Percentiles rank a stretch among this genome's conserved stretches.
Conservation (phyloP, 2,113 vertebrate species). For the Turnix velox region DNA sequence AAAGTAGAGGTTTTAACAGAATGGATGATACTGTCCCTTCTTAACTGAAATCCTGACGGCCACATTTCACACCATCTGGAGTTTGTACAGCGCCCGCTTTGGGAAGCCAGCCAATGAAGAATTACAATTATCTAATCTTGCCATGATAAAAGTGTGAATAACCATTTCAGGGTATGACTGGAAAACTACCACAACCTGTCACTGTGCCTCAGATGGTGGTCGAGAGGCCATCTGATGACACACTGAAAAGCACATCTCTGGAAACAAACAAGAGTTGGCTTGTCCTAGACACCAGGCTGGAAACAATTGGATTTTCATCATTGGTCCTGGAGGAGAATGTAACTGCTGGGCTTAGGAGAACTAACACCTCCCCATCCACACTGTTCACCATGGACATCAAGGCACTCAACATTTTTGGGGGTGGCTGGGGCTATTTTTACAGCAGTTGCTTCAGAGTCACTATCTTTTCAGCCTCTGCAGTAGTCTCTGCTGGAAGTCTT, state of each 20-base stretch:
- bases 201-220: not conserved
- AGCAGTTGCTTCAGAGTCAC: not conserved
- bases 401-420: not conserved
- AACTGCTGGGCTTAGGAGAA: not conserved
- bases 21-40: slow-evolving; percentile 6
- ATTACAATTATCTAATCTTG: slow-evolving; percentile 58
- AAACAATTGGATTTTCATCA: not conserved
- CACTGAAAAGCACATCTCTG: not conserved
- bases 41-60: slow-evolving; percentile 21
- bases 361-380: not conserved
- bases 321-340: not conserved
- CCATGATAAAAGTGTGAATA: slow-evolving; percentile 32
- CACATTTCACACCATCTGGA: slow-evolving; percentile 55
- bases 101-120: slow-evolving; percentile 31
- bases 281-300: fast-evolving
- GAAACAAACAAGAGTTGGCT: not conserved
- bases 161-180: slow-evolving; percentile 30
- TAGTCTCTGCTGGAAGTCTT: slow-evolving; percentile 37
- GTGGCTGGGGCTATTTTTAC: not conserved
- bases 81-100: slow-evolving; percentile 23
- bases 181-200: slow-evolving; percentile 42
- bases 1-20: slow-evolving; percentile 22
- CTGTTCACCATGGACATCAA: not conserved
- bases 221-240: not conserved
- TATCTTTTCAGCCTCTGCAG: not conserved